A percentile compares a stretch with the other conserved stretches of the same genome.
These are phyloP conservation scores for Crenichthys baileyi DNA, from an alignment of 2,797 vertebrate species.

Conservation along the genomic window DNA sequence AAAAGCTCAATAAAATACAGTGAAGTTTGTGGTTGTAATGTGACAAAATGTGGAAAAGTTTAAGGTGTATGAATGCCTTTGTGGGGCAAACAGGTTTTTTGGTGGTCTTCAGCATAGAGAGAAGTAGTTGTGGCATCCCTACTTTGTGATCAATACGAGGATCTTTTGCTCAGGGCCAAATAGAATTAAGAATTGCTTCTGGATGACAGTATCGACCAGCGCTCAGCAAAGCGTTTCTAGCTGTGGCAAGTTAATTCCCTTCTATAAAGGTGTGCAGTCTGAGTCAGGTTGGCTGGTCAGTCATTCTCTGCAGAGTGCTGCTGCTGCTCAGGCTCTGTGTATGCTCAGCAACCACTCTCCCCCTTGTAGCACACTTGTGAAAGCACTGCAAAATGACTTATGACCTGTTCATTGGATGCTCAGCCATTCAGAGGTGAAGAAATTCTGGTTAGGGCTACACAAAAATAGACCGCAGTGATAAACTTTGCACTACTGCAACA, in stretches of 20 bases:
- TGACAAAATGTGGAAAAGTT: neutral
- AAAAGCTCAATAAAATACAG: too few species aligned
- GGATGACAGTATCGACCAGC: conserved; percentile 76
- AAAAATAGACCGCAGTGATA: conserved; percentile 39
- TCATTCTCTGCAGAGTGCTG: conserved; percentile 41
- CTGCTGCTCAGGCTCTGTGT: conserved; percentile 18
- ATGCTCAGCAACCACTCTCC: conserved; percentile 16
- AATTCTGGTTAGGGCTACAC: conserved; percentile 24
- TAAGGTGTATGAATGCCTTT: neutral
- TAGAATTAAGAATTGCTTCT: conserved; percentile 79
- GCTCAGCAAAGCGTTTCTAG: conserved; percentile 67
- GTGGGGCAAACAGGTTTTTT: conserved; percentile 7
- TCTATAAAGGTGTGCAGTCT: conserved; percentile 63
- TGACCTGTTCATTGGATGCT: conserved; percentile 41
- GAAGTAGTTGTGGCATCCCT: conserved; percentile 59
- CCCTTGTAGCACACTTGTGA: conserved; percentile 13
- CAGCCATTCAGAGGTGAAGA: conserved; percentile 39
- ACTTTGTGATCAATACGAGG: conserved; percentile 71
- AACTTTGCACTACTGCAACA: conserved; percentile 37
- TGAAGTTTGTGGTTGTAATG: neutral
- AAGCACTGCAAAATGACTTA: conserved; percentile 39
- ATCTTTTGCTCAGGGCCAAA: conserved; percentile 75
- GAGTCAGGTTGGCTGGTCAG: conserved; percentile 56
- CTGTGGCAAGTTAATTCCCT: conserved; percentile 68
- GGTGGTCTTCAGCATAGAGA: conserved; percentile 45